These are phyloP conservation scores for Periplaneta americana DNA, from an alignment of 1,140 invertebrate species.

Conservation along the genomic window DNA sequence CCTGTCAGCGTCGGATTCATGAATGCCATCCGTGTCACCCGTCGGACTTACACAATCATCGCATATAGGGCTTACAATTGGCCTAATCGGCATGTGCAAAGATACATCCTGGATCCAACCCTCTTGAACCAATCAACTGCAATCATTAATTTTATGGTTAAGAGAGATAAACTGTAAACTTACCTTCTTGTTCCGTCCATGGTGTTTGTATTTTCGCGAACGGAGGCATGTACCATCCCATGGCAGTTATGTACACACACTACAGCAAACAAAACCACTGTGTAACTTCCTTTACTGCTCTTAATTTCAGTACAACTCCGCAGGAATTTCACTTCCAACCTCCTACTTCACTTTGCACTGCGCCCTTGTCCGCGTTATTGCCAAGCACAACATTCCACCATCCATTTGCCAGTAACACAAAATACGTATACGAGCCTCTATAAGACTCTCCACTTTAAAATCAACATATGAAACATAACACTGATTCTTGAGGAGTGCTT, in stretches of 20 bases:
- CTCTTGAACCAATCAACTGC: background rate
- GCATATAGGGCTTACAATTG: too few relatives aligned
- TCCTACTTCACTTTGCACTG: background rate
- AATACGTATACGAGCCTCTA: background rate
- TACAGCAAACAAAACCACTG: background rate
- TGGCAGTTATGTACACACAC: background rate
- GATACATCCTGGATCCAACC: too few relatives aligned
- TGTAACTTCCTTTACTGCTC: background rate
- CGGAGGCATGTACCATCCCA: background rate
- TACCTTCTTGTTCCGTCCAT: background rate
- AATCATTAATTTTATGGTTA: background rate
- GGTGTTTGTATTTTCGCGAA: background rate
- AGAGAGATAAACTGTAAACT: background rate
- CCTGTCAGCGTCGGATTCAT: too few relatives aligned
- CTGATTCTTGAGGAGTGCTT: background rate
- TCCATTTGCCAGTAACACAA: background rate
- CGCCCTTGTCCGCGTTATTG: background rate
- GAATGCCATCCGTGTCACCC: too few relatives aligned
- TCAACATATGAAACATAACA: background rate
- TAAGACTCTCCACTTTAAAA: background rate
- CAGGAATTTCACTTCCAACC: background rate
- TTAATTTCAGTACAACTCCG: background rate
- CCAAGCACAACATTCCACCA: background rate
- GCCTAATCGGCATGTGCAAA: too few relatives aligned
- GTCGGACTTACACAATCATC: too few relatives aligned